These are phyloP conservation scores for Syncerus caffer DNA, from an alignment of 2,797 vertebrate genomes.

Conservation along the genomic window DNA sequence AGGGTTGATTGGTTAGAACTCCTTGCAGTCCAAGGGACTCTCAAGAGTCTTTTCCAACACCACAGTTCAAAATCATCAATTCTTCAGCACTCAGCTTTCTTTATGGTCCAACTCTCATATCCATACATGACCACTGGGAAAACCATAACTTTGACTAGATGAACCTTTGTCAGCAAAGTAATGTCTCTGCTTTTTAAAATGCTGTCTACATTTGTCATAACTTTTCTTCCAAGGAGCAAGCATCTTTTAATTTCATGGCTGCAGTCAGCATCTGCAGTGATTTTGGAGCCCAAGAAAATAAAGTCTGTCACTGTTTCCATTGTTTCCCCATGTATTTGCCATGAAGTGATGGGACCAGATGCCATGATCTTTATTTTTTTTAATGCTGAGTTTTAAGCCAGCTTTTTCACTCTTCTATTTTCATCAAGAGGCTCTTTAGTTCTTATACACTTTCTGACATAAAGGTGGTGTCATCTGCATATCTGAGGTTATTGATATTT, in stretches of 20 bases:
- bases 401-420: not conserved
- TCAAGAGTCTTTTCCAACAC: not conserved
- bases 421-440: not conserved
- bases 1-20: not conserved
- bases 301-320: not conserved
- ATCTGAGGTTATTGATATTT: not conserved
- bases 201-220: not conserved
- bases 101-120: not conserved
- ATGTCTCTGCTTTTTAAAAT: not conserved
- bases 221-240: not conserved
- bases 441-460: not conserved
- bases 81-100: not conserved
- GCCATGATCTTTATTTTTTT: not conserved
- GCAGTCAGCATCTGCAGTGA: not conserved
- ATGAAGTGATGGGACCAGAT: not conserved
- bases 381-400: not conserved
- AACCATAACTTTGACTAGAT: not conserved
- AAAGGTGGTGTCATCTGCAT: not conserved
- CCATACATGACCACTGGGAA: not conserved
- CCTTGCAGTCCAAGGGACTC: not conserved
- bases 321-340: not conserved
- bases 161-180: not conserved
- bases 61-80: not conserved
- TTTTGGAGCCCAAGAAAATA: not conserved
- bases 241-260: not conserved